Percentiles rank a stretch among this genome's conserved stretches.
phyloP scores from a whole-genome alignment of 2,797 vertebrate species.

The Enteromius fasciolatus region DNA sequence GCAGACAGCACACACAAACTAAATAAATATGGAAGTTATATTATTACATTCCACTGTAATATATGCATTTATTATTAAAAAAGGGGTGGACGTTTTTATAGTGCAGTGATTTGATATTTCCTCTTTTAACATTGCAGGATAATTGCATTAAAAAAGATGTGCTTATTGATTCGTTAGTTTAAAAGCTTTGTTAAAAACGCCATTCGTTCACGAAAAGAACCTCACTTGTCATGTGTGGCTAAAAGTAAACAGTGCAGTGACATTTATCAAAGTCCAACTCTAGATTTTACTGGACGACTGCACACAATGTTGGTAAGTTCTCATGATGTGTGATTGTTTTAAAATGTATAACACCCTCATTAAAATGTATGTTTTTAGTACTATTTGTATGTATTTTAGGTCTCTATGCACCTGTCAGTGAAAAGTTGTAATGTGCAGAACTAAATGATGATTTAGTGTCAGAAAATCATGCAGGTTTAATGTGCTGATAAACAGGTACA shows the following conservation, averaged over 20 bases:
- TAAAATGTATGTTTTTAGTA: neutral
- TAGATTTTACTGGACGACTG: slow-evolving; percentile 5
- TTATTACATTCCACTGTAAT: neutral
- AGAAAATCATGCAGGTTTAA: neutral
- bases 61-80: neutral
- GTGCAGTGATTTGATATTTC: neutral
- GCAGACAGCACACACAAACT: neutral
- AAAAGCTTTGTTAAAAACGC: neutral
- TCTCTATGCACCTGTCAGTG: neutral
- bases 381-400: neutral
- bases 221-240: slow-evolving; percentile 29
- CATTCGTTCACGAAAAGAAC: neutral
- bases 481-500: slow-evolving; percentile 54
- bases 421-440: neutral
- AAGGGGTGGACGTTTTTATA: no score
- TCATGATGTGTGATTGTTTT: neutral
- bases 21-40: neutral
- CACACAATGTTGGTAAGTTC: slow-evolving; percentile 53
- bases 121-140: neutral
- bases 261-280: slow-evolving; percentile 56
- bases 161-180: neutral
- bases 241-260: slow-evolving; percentile 36
- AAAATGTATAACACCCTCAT: neutral
- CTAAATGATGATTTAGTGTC: neutral
- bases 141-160: neutral